Conservation (phyloP, 2,888 invertebrate genomes). For the Chloroclystis v-ata region DNA sequence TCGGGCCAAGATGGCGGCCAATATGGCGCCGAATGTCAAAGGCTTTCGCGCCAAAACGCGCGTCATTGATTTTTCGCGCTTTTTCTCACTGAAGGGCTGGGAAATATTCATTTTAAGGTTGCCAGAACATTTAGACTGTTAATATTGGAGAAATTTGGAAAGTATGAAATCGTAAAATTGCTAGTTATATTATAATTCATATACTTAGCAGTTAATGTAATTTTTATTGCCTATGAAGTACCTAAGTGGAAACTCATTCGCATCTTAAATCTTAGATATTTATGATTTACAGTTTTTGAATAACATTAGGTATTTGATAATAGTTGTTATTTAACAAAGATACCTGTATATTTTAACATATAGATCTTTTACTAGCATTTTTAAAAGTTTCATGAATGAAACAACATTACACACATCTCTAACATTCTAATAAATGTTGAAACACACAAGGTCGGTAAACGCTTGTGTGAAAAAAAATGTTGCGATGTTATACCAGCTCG, state of each 20-base stretch:
- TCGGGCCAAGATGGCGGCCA: constrained; percentile 62
- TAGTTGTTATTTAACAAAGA: too few species aligned
- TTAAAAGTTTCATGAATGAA: constrained; percentile 6
- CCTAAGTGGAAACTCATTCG: too few species aligned
- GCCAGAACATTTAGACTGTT: not conserved
- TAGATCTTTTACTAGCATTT: not conserved
- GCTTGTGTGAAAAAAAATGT: constrained; percentile 53
- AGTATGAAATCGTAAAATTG: not conserved
- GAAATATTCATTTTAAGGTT: constrained; percentile 3
- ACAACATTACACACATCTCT: constrained; percentile 19
- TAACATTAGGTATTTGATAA: too few species aligned
- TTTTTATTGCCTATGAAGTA: too few species aligned
- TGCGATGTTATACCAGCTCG: constrained; percentile 42
- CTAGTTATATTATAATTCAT: not conserved
- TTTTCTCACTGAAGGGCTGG: constrained; percentile 22
- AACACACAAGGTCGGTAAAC: constrained; percentile 50
- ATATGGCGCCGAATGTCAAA: constrained; percentile 60
- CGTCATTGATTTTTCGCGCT: constrained; percentile 41
- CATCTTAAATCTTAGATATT: too few species aligned
- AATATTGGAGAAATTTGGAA: not conserved
- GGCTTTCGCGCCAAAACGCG: constrained; percentile 59
- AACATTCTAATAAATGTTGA: constrained; percentile 39
- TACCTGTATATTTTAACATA: too few species aligned
- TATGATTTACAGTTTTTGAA: too few species aligned
- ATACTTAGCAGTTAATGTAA: too few species aligned